Base-by-base conservation (phyloP, 1,140 invertebrate genomes). In the Sycophaga agraensis region DNA sequence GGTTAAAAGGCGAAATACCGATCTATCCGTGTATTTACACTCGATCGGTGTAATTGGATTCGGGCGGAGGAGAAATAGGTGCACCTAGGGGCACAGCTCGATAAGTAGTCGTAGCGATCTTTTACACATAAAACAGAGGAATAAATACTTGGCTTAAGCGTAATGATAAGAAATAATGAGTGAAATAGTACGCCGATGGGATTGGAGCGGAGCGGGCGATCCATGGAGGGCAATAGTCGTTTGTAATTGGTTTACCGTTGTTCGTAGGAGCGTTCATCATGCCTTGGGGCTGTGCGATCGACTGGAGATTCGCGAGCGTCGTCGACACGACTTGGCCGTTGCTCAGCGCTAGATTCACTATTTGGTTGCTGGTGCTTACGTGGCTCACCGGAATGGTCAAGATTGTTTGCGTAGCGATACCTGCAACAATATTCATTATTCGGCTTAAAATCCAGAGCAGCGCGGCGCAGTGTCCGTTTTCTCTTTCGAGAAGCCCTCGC, bases 361-460 rank as follows among this genome's bases (percentile, higher is more conserved):
- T 90, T 77, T 92, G 90, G 71, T 90, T 89, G 72, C 88, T 89
- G 75, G 88, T 90, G 43, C 48, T 64, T 53, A 90, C 88, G 76
- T 90, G 89, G 73, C 89, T 91, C 17, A 94, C 89, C 14, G 94
- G 94, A 73, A 96, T 96, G 42, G 93, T 96, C 50, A 97, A 84
- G 56, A 97, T 94, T 66, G 93, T 96, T 78, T 96, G 94, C 14
- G 93, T 91, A 17, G 93, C 92, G 70, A 96, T 91, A 63, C 93
- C 93, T 94, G 78, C 0, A 21, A 39, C n/a, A n/a, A n/a, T n/a
- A n/a, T n/a, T n/a, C n/a, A n/a, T n/a, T n/a, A n/a, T n/a, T n/a
- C n/a, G n/a, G n/a, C n/a, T n/a, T n/a, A n/a, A n/a, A n/a, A n/a
- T n/a, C n/a, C n/a, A n/a, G n/a, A n/a, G n/a, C n/a, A n/a, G n/a